Conservation (phyloP, 2,797 vertebrate genomes). For the Myotis daubentonii region DNA sequence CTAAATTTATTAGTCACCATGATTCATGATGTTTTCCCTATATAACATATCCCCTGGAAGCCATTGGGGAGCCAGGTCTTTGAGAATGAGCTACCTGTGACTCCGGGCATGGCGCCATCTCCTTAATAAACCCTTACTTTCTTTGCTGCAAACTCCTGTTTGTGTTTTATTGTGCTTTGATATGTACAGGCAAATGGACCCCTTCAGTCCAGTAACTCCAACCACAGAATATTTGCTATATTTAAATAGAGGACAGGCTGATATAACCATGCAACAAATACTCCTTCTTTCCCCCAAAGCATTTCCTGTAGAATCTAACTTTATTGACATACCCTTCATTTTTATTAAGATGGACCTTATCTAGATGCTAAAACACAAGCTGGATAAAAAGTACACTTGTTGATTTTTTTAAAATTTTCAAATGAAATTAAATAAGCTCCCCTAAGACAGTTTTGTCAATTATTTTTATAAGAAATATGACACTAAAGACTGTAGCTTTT, state of each 20-base stretch:
- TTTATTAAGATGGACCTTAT: not conserved
- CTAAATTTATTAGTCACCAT: not conserved
- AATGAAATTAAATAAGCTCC: not conserved
- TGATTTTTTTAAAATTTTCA: conserved; percentile 3
- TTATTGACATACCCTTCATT: not conserved
- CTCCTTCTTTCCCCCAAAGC: not conserved
- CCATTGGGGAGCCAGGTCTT: not conserved
- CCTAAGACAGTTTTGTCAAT: not conserved
- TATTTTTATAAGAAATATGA: conserved; percentile 29
- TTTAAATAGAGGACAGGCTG: not conserved
- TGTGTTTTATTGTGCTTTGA: not conserved
- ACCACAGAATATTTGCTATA: not conserved
- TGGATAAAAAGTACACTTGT: not conserved
- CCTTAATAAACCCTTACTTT: not conserved
- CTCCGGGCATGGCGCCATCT: not conserved
- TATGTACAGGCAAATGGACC: not conserved
- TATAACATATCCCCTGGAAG: not conserved
- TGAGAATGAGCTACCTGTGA: not conserved
- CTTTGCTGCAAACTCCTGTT: not conserved
- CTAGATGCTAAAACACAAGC: not conserved
- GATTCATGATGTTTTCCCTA: not conserved
- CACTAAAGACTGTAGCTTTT: not conserved
- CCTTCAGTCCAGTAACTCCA: not conserved
- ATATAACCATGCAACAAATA: not conserved
- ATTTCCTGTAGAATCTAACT: not conserved